Evolutionary conservation across 2,888 invertebrate genomes (phyloP).

Genomic region (Himalopsyche anomala): DNA sequence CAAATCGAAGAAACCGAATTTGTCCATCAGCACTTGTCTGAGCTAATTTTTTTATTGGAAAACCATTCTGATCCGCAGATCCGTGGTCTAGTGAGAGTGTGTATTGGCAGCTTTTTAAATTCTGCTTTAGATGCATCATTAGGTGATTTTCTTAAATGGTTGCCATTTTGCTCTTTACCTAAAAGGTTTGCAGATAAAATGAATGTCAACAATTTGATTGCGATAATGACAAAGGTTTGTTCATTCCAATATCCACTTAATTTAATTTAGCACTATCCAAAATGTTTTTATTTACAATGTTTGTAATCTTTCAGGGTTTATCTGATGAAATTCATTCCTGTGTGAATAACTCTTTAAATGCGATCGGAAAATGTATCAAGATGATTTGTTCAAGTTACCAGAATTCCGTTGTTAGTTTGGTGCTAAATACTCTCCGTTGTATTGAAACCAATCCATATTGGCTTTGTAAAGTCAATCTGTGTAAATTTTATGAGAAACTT

Average conservation of each 20-base stretch:
- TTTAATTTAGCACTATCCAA: background rate
- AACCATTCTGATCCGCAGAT: conserved; percentile 89
- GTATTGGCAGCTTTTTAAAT: conserved; percentile 82
- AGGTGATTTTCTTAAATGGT: conserved; percentile 77
- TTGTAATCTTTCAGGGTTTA: conserved; percentile 77
- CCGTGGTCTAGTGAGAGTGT: conserved; percentile 82
- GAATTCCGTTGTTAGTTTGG: conserved; percentile 75
- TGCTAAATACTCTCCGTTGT: conserved; percentile 80
- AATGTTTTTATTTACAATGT: conserved; percentile 51
- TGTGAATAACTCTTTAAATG: conserved; percentile 82
- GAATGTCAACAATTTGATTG: conserved; percentile 74
- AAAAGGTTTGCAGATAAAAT: conserved; percentile 72
- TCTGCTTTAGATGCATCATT: conserved; percentile 78
- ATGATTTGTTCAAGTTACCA: conserved; percentile 80
- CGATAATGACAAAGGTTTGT: conserved; percentile 77
- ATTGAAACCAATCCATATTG: conserved; percentile 88
- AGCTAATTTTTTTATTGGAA: conserved; percentile 81
- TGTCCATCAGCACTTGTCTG: conserved; percentile 80
- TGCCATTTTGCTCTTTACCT: conserved; percentile 70
- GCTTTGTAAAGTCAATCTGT: conserved; percentile 84
- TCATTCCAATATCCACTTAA: background rate
- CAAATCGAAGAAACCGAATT: conserved; percentile 67
- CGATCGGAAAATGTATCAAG: conserved; percentile 78
- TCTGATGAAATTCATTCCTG: conserved; percentile 86
- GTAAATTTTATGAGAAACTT: conserved; percentile 72